Conservation (phyloP, 1,140 invertebrate genomes). For the Hylaeus volcanicus region DNA sequence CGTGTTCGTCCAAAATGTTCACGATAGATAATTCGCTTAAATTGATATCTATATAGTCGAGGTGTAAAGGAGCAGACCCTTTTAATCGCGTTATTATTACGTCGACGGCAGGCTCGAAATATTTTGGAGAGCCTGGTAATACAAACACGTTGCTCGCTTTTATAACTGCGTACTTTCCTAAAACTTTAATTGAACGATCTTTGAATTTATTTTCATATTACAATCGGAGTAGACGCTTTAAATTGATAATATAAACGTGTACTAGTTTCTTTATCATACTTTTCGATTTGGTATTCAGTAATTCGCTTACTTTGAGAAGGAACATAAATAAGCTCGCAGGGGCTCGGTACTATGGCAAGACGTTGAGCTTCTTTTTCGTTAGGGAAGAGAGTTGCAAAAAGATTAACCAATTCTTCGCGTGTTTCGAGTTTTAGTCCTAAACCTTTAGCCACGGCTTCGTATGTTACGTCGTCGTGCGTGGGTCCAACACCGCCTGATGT, state of each 20-base stretch:
- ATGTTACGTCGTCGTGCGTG: constrained; percentile 90
- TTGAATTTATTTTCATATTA: no score
- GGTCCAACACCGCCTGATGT: constrained; percentile 89
- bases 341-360: constrained; percentile 63
- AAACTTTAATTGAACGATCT: not conserved
- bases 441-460: constrained; percentile 85
- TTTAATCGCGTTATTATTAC: constrained; percentile 66
- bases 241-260: no score
- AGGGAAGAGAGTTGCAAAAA: constrained; percentile 73
- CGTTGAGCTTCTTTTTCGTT: constrained; percentile 58
- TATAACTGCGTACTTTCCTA: constrained; percentile 82
- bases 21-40: constrained; percentile 83
- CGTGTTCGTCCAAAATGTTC: constrained; percentile 80
- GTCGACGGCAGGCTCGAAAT: constrained; percentile 81
- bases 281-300: not conserved
- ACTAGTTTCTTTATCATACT: no score
- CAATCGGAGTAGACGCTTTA: no score
- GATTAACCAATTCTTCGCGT: constrained; percentile 81
- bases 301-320: constrained; percentile 45
- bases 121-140: constrained; percentile 86
- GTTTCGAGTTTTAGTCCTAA: constrained; percentile 81
- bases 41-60: constrained; percentile 75
- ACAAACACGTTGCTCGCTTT: constrained; percentile 85
- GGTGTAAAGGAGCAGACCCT: constrained; percentile 36
- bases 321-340: constrained; percentile 68